These are phyloP conservation scores for Netelia melanura DNA, from an alignment of 2,888 invertebrate species.

Conservation along the genomic window DNA sequence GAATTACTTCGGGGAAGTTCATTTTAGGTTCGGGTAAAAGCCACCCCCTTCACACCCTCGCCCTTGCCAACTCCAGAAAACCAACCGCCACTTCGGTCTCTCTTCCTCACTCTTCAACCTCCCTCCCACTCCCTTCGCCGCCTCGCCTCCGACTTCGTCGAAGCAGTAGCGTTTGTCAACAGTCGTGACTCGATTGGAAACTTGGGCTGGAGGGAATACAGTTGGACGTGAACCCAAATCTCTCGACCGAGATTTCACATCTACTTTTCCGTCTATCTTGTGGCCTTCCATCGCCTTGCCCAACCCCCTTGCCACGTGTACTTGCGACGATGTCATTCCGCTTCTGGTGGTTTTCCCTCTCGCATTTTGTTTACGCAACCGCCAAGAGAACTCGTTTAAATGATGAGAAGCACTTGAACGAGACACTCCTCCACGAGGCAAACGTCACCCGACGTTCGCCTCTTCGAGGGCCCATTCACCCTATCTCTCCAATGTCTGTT, in stretches of 20 bases:
- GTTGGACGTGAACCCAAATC: constrained; percentile 62
- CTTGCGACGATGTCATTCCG: constrained; percentile 39
- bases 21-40: constrained; percentile 59
- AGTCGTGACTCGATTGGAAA: constrained; percentile 69
- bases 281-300: constrained; percentile 19
- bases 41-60: constrained; percentile 38
- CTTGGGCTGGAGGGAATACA: constrained; percentile 59
- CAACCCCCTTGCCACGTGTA: constrained; percentile 16
- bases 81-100: background rate
- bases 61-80: background rate
- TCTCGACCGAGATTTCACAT: constrained; percentile 58
- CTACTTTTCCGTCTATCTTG: constrained; percentile 27
- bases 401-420: constrained; percentile 58
- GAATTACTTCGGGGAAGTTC: constrained; percentile 62
- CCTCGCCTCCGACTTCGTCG: constrained; percentile 3
- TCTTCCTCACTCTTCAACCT: constrained; percentile 27
- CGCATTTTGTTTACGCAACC: constrained; percentile 65
- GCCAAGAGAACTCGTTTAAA: constrained; percentile 58
- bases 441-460: constrained; percentile 31
- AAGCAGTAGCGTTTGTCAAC: constrained; percentile 66
- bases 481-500: background rate
- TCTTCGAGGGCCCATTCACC: constrained; percentile 31
- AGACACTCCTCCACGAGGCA: constrained; percentile 33
- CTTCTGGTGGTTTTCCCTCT: constrained; percentile 32
- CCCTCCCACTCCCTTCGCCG: constrained; percentile 31